Evolutionary conservation across 2,797 vertebrate genomes (phyloP).

Genomic region (Myripristis jacobus): DNA sequence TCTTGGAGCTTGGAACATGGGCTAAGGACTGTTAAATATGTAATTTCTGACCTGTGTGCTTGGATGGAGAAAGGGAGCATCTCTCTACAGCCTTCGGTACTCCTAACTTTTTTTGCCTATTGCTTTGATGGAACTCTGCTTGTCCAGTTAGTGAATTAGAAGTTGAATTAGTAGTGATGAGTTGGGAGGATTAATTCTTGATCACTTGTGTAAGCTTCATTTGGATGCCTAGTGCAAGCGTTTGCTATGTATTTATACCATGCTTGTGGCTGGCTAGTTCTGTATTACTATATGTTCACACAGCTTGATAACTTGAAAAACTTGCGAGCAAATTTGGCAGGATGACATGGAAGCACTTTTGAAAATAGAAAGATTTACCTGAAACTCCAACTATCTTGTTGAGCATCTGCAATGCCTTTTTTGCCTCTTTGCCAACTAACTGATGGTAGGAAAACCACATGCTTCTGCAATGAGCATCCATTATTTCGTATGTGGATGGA

Average conservation of each 20-base stretch:
- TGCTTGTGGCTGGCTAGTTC: constrained; percentile 1
- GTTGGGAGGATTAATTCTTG: constrained; percentile 4
- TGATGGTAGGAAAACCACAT: too few species aligned
- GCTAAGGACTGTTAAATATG: constrained; percentile 16
- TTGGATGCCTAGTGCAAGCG: constrained; percentile 8
- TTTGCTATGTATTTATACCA: background rate
- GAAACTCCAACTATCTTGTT: too few species aligned
- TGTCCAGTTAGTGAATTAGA: too few species aligned
- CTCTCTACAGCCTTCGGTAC: constrained; percentile 28
- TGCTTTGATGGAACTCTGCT: constrained; percentile 56
- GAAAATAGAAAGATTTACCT: too few species aligned
- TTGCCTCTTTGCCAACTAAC: too few species aligned
- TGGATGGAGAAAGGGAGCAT: background rate
- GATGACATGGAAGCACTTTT: background rate
- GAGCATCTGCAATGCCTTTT: too few species aligned
- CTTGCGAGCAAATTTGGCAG: background rate
- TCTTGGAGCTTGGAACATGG: constrained; percentile 24
- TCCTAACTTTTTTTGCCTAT: constrained; percentile 40
- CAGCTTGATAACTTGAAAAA: background rate
- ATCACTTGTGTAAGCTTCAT: constrained; percentile 13
- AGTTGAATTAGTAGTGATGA: constrained; percentile 26
- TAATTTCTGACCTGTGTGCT: constrained; percentile 9
- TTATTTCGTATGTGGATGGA: too few species aligned
- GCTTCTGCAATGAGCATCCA: too few species aligned
- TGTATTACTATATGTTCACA: background rate